Base-by-base conservation (phyloP, 2,113 vertebrate species). In the Neopipo cinnamomea region DNA sequence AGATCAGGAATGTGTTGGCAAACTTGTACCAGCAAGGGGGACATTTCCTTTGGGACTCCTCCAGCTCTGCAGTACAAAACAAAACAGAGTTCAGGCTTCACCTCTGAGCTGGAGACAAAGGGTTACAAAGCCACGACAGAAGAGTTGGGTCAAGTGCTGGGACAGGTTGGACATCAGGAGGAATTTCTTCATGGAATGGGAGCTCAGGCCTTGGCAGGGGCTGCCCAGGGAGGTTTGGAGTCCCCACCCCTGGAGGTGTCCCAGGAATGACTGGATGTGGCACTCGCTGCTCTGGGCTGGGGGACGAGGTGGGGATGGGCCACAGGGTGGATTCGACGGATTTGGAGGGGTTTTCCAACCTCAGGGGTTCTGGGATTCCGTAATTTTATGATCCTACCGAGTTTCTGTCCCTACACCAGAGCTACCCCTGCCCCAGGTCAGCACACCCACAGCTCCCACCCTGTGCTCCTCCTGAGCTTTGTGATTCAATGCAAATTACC, bases 21-120 rank as follows among this genome's bases (percentile, higher is more conserved):
- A 99, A 99, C 95, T 99, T 99, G 96, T 99, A 99, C 99, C 99
- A 99, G 96, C 99, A 99, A 23, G 99, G 99, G 13, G 99, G 99
- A 88, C 99, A 99, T 78, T 99, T 99, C 90, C 99, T 98, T 94
- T 99, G 99, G 91, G 99, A 99, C 87, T 99, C 99, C 72, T 99
- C 99, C 94, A 99, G 97, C 94, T 99, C 99, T 99, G 96, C 17
- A 75, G 55, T 23, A 84, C 50, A 83, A 62, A 95, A 96, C 11
- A 70, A 20, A 91, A 76, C 16, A 35, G 50, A 58, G 52, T 2
- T 92, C 27, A 68, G 37, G 8, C 15, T 15, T 42, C 41, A 16
- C 2, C 62, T 71, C 30, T 3, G 15, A 15, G 44, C 6, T 62
- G 21, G 23, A 74, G 41, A 37, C 33, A 12, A 49, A 22, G 35